phyloP scores from a whole-genome alignment of 2,113 vertebrate species.

The Paradoxurus hermaphroditus region DNA sequence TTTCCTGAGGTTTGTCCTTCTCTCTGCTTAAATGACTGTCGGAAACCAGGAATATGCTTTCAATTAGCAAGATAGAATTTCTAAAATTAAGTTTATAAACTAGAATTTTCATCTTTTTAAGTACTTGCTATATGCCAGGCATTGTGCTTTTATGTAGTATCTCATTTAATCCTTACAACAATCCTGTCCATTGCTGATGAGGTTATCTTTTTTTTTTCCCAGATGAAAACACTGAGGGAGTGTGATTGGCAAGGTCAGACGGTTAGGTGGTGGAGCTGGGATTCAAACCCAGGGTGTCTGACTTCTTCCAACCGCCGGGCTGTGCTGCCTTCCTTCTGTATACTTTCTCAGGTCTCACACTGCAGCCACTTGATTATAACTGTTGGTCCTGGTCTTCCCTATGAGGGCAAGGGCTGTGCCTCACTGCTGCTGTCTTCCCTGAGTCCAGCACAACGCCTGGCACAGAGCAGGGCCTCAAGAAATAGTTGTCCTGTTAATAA shows the following conservation, averaged over 20 bases:
- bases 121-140: not conserved
- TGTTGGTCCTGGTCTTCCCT: not conserved
- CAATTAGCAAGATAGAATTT: not conserved
- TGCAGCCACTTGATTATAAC: too few relatives aligned
- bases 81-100: not conserved
- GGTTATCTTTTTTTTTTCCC: not conserved
- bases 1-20: not conserved
- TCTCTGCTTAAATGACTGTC: not conserved
- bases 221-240: not conserved
- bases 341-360: not conserved
- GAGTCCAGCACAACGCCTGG: too few relatives aligned
- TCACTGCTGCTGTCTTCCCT: not conserved
- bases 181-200: not conserved
- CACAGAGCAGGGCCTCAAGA: too few relatives aligned
- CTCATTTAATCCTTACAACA: not conserved
- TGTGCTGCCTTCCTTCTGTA: not conserved
- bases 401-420: accelerated
- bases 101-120: not conserved
- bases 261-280: not conserved
- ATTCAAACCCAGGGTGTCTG: not conserved
- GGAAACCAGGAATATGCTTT: not conserved
- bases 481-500: too few relatives aligned
- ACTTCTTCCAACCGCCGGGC: too few relatives aligned
- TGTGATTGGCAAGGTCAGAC: not conserved
- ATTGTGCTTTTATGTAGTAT: not conserved